phyloP scores from a whole-genome alignment of 2,888 invertebrate species.

The Zygaena filipendulae region DNA sequence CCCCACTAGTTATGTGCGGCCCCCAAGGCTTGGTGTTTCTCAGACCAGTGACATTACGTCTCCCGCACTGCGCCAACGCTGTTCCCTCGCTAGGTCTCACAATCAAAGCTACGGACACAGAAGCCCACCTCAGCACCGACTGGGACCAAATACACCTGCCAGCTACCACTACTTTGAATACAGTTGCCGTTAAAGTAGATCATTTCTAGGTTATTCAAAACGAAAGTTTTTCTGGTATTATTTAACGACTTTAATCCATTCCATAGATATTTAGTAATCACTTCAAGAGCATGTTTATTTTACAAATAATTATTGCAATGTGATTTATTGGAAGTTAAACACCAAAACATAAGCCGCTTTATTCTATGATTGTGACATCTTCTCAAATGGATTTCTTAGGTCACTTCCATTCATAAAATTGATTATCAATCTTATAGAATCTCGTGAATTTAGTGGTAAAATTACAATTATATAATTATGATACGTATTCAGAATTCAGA shows the following conservation, averaged over 20 bases:
- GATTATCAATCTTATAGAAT: too few relatives aligned
- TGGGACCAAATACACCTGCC: slow-evolving; percentile 89
- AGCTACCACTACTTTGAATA: slow-evolving; percentile 85
- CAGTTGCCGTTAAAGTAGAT: slow-evolving; percentile 91
- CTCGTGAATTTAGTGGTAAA: too few relatives aligned
- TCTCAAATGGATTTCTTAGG: too few relatives aligned
- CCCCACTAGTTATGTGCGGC: slow-evolving; percentile 96
- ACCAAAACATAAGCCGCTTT: background rate
- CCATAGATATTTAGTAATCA: too few relatives aligned
- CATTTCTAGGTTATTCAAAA: slow-evolving; percentile 72
- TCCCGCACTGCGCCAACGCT: slow-evolving; percentile 88
- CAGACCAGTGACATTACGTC: slow-evolving; percentile 88
- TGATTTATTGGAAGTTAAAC: slow-evolving; percentile 1
- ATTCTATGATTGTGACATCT: too few relatives aligned
- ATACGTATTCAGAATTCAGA: too few relatives aligned
- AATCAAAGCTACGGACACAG: slow-evolving; percentile 83
- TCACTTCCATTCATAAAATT: too few relatives aligned
- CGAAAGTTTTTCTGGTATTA: background rate
- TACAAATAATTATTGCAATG: too few relatives aligned
- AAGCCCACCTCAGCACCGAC: slow-evolving; percentile 85
- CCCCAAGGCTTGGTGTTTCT: slow-evolving; percentile 92
- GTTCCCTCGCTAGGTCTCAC: slow-evolving; percentile 81
- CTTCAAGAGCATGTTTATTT: too few relatives aligned
- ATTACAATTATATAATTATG: too few relatives aligned
- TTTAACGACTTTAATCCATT: background rate